Base-by-base conservation (phyloP, 2,113 vertebrate genomes). In the Clarias gariepinus region DNA sequence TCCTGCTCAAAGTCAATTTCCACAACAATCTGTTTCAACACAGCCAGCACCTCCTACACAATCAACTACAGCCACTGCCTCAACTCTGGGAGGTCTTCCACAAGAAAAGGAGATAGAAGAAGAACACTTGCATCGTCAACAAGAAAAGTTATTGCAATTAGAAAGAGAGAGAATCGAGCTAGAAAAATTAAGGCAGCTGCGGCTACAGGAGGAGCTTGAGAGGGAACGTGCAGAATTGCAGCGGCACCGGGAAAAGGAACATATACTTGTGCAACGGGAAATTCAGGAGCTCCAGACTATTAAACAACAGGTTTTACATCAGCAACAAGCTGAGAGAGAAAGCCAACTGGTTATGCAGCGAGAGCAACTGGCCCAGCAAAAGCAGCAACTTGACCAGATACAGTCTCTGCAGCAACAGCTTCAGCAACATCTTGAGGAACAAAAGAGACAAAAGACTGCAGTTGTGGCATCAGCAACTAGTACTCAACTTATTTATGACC, bases 331-430 rank as follows among this genome's bases (percentile, higher is more conserved):
- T 21, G 98, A 99, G 80, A 95, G 97, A 21, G 98, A 99, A 47
- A 98, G 96, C 0, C 98, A 99, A 91, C 95, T 99, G 41, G 96
- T 97, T 0, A 90, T 99, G 91, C 98, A 99, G 90, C 95, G 97
- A 71, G 98, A 99, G 85, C 98, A 99, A 93, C 94, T 99, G 6
- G 98, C 97, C 13, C 98, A 99, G 92, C 98, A 99, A 94, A 97
- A 97, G 87, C 94, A 98, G 47, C 98, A 99, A 89, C 94, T 99
- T 0, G 98, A 99, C 91, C 98, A 99, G 92, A 99, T 99, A 87
- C 98, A 99, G 90, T 98, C 98, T 82, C 93, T 99, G 79, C 98
- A 99, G 90, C 96, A 99, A 25, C 98, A 99, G 91, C 96, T 99
- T 87, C 98, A 99, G 91, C 98, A 98, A 89, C 98, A 99, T 91